Base-by-base conservation (phyloP, 2,113 vertebrate species). In the Anhinga anhinga region DNA sequence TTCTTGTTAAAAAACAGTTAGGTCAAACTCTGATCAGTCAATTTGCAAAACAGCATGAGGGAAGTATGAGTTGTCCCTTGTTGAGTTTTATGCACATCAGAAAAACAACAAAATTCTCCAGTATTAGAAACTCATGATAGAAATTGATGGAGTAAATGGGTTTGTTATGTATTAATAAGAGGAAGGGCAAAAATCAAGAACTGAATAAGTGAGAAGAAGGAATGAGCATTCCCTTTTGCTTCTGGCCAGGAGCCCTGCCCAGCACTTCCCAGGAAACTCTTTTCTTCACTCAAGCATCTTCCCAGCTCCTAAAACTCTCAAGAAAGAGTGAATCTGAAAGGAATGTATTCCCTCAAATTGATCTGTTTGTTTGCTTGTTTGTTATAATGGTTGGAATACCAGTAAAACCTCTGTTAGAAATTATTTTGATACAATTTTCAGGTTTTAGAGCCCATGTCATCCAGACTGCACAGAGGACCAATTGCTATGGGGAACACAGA, bases 211-310 rank as follows among this genome's bases (percentile, higher is more conserved):
- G 4, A 58, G 29, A 44, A 81, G 49, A 36, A 69, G 27, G 40
- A 59, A 74, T 34, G 30, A 34, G 3, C 30, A 34, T 38, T 82
- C 7, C 8, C 11, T 84, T 80, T 76, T 44, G 30, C 19, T 80
- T 74, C 22, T 10, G 8, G 6, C 10, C 15, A 36, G 79, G 18
- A 70, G 4, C 11, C 32, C 21, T 80, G 45, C 29, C 18, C 62
- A 15, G 7, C 2, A 0, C 19, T 66, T 77, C 23, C 14, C 40
- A n/a, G 13, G 17, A 42, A 74, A 53, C 4, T 1, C 11, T 53
- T 63, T 58, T 47, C n/a, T 88, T 69, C 45, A 65, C 19, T 79
- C 13, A 45, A 34, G 15, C 7, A 19, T 16, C 36, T 67, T 45
- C 44, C 36, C 30, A 63, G 34, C 27, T 69, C 7, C 62, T 55